These are phyloP conservation scores for Lasioglossum oenotherae DNA, from an alignment of 2,888 invertebrate species.

Conservation along the genomic window DNA sequence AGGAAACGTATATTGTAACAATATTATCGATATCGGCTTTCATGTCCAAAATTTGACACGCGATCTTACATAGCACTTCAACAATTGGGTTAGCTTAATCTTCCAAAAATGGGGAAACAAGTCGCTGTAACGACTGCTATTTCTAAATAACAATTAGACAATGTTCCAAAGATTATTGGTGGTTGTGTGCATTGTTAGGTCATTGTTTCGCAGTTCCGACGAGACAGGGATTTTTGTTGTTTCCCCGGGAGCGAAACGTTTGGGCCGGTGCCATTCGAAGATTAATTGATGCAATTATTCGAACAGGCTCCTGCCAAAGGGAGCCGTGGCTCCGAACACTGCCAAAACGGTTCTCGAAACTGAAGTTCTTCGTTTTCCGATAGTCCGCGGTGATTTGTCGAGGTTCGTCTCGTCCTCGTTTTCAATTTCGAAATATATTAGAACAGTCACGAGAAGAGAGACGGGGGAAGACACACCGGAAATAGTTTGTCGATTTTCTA, in stretches of 20 bases:
- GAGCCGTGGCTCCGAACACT: neutral
- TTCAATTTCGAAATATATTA: slow-evolving; percentile 8
- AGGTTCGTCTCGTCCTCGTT: slow-evolving; percentile 17
- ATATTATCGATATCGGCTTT: no score
- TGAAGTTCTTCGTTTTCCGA: neutral
- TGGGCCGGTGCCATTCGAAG: neutral
- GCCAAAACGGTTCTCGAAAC: slow-evolving; percentile 3
- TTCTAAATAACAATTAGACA: neutral
- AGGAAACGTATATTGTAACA: no score
- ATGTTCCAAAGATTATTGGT: neutral
- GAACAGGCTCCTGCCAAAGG: neutral
- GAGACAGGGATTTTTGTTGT: neutral
- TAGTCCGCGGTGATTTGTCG: slow-evolving; percentile 3
- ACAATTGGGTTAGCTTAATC: no score
- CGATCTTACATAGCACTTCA: no score
- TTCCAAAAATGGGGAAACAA: no score
- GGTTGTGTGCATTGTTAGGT: neutral
- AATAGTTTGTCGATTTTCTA: neutral
- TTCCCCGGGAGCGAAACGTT: neutral
- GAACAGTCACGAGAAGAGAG: slow-evolving; percentile 21
- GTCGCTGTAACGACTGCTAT: neutral
- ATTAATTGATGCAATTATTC: neutral
- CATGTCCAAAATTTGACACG: no score
- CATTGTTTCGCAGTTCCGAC: neutral
- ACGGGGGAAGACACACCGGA: neutral